Percentiles rank a stretch among this genome's conserved stretches.
Evolutionary conservation across 2,113 vertebrate species (phyloP).

Genomic region (Ophthalmolycus amberensis): DNA sequence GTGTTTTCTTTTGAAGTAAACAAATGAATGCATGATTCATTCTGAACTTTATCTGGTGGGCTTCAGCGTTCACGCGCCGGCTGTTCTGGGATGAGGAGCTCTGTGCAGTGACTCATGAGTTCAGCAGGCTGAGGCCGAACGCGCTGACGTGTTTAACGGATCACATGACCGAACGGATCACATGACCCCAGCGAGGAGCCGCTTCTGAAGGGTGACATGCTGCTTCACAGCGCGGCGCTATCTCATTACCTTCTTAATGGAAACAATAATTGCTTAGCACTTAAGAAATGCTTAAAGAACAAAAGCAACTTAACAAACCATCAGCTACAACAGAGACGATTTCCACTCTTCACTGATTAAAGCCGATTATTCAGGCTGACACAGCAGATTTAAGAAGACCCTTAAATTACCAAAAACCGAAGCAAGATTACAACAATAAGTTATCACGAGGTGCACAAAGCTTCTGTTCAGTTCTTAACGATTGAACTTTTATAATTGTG

Average conservation of each 20-base stretch:
- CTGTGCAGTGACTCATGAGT: neutral
- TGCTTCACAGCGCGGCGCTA: neutral
- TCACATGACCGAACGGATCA: neutral
- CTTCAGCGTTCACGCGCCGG: neutral
- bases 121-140: neutral
- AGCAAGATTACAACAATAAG: slow-evolving; percentile 5
- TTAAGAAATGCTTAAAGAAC: slow-evolving; percentile 39
- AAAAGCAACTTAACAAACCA: slow-evolving; percentile 46
- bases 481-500: slow-evolving; percentile 5
- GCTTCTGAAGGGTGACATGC: neutral
- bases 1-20: neutral
- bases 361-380: slow-evolving; percentile 21
- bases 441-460: slow-evolving; percentile 1
- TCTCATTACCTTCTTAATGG: slow-evolving; percentile 51
- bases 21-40: no score
- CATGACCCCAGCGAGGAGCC: neutral
- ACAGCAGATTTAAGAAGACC: slow-evolving; percentile 4
- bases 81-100: neutral
- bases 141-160: neutral
- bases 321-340: neutral
- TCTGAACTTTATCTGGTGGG: neutral
- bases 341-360: slow-evolving; percentile 37
- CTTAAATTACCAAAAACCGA: slow-evolving; percentile 19
- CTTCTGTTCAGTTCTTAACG: slow-evolving; percentile 10
- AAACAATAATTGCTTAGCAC: slow-evolving; percentile 33